Conservation (phyloP, 2,797 vertebrate genomes). For the Etheostoma perlongum region DNA sequence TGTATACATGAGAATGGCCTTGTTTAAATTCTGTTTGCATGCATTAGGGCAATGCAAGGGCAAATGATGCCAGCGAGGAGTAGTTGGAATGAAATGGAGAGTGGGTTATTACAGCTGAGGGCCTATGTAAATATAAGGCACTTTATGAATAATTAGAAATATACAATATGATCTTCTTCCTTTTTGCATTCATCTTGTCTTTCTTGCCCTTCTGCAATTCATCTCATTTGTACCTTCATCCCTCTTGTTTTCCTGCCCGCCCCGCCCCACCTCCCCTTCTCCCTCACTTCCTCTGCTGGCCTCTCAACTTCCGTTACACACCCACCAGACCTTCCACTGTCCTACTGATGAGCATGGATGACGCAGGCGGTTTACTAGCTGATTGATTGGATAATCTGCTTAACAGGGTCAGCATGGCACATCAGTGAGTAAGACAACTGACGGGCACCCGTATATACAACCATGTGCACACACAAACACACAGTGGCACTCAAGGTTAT, state of each 20-base stretch:
- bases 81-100: slow-evolving; percentile 42
- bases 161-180: slow-evolving; percentile 16
- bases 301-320: slow-evolving; percentile 45
- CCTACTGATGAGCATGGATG: slow-evolving; percentile 68
- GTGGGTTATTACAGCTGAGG: slow-evolving; percentile 42
- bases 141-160: slow-evolving; percentile 36
- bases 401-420: slow-evolving; percentile 71
- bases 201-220: neutral
- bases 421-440: slow-evolving; percentile 53
- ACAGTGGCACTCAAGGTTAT: slow-evolving; percentile 44
- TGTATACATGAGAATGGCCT: slow-evolving; percentile 60
- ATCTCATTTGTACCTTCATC: slow-evolving; percentile 5
- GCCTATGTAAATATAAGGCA: slow-evolving; percentile 38
- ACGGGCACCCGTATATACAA: slow-evolving; percentile 38
- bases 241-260: slow-evolving; percentile 1
- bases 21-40: slow-evolving; percentile 73
- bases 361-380: slow-evolving; percentile 72
- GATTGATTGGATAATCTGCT: slow-evolving; percentile 84
- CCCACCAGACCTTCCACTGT: slow-evolving; percentile 42
- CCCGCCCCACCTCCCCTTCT: neutral
- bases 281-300: slow-evolving; percentile 27
- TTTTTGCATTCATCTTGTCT: slow-evolving; percentile 13
- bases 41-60: slow-evolving; percentile 42
- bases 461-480: slow-evolving; percentile 37
- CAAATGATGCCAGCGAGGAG: slow-evolving; percentile 56